Evolutionary conservation across 2,113 vertebrate species (phyloP), one percentile per base, ranked within the genome.

Genomic region (Gracilinanus agilis): DNA sequence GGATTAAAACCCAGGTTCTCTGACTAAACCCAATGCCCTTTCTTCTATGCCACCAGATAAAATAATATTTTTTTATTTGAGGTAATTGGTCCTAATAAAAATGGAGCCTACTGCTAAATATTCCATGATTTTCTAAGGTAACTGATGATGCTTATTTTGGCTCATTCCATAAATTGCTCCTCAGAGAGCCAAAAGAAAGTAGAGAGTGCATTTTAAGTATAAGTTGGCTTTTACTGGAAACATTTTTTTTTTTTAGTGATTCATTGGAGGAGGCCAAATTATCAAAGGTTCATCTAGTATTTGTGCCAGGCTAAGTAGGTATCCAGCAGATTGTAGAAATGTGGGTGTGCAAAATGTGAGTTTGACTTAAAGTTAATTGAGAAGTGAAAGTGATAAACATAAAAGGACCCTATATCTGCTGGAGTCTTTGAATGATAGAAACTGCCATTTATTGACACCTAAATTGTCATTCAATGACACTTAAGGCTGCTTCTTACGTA

Each of bases 141-240:
- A 25, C 54, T 94, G 53, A 88, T 34, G 34, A 53, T 90, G 9
- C 13, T 94, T 93, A 12, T 90, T 90, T 91, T 95, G 93, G 10
- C 2, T 2, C 3, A 90, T 93, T 93, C 56, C 90, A 27, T 90
- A 54, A 1, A 90, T 56, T 55, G 12, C 53, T 94, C 95, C 25
- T 12, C 9, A 94, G 23, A 92, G 88, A 91, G 54, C 24, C 34
- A 44, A 55, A 75, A 90, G 40, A 54, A 94, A 55, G 56, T 21
- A 56, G 27, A 27, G 95, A 89, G 25, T 92, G 24, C 94, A 21
- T 88, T 96, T 21, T 53, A 40, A 54, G 11, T 9, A 24, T 6
- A 93, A 90, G 2, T n/a, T 54, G 90, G 27, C 2, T 54, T 94
- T 95, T 94, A 40, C 25, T 92, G 27, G 92, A 96, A 92, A 1